Conservation (phyloP, 2,888 invertebrate species). For the Cheilosia variabilis region DNA sequence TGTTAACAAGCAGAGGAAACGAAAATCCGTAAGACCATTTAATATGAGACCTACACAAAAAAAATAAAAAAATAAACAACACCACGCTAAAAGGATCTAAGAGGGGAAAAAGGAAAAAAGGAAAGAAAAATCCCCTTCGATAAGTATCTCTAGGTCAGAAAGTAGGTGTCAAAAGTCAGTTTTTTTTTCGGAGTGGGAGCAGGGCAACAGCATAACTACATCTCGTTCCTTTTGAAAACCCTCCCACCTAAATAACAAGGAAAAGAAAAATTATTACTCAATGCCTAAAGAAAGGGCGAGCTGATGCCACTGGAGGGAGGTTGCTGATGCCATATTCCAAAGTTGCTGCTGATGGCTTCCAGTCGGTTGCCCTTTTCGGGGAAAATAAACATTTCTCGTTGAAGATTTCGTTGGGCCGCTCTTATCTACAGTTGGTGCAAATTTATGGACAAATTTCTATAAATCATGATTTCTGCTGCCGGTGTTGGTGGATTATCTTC, state of each 20-base stretch:
- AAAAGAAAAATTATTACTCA: conserved; percentile 4
- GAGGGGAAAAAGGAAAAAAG: not conserved
- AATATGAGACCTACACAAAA: conserved; percentile 20
- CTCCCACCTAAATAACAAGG: not conserved
- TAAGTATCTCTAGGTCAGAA: conserved; percentile 68
- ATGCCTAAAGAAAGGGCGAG: not conserved
- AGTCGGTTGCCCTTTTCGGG: conserved; percentile 27
- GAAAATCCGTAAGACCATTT: conserved; percentile 48
- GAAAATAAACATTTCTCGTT: conserved; percentile 61
- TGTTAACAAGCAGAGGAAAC: conserved; percentile 14
- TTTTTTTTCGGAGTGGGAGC: conserved; percentile 31
- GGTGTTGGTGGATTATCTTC: conserved; percentile 23
- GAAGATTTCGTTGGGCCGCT: conserved; percentile 52
- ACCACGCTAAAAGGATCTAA: conserved; percentile 24
- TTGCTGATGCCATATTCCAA: conserved; percentile 12
- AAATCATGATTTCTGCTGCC: conserved; percentile 65
- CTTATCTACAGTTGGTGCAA: conserved; percentile 72
- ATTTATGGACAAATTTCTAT: conserved; percentile 74
- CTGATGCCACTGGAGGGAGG: not conserved
- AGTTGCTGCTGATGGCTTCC: conserved; percentile 22
- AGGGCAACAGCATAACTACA: conserved; percentile 37
- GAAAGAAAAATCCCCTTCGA: conserved; percentile 51
- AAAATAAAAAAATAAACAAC: not conserved
- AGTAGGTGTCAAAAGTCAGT: conserved; percentile 73
- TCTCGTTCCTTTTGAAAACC: not conserved